Conservation (phyloP, 2,113 vertebrate genomes). For the Phylloscopus trochiloides region DNA sequence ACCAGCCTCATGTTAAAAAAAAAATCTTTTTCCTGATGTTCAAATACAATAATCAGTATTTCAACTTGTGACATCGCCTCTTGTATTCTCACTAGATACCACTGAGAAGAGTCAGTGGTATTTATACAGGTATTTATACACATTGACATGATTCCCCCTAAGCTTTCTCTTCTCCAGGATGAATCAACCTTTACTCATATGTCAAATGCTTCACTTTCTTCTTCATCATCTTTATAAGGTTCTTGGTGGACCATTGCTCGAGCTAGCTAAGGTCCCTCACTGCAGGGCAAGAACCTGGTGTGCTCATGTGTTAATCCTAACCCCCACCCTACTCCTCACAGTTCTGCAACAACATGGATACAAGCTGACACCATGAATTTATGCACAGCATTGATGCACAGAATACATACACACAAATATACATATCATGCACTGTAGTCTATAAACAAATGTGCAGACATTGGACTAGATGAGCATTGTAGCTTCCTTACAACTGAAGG, state of each 20-base stretch:
- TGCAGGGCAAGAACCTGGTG: background rate
- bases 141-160: background rate
- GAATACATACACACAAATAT: background rate
- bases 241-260: background rate
- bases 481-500: background rate
- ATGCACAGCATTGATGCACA: rapidly evolving
- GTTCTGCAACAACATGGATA: background rate
- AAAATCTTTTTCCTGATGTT: background rate
- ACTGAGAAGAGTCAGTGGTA: background rate
- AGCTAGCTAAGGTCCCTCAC: background rate
- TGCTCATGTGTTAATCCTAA: background rate
- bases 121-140: background rate
- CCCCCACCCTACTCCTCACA: background rate
- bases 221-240: background rate
- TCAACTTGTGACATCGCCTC: background rate
- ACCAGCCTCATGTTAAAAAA: background rate
- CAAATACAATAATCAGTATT: background rate
- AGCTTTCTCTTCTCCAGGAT: background rate
- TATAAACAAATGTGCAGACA: background rate
- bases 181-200: background rate
- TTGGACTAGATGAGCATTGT: background rate
- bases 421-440: background rate
- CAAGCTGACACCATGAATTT: background rate
- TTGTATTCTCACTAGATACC: background rate
- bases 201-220: background rate